Conservation (phyloP, 1,140 invertebrate genomes). For the Anthonomus grandis region DNA sequence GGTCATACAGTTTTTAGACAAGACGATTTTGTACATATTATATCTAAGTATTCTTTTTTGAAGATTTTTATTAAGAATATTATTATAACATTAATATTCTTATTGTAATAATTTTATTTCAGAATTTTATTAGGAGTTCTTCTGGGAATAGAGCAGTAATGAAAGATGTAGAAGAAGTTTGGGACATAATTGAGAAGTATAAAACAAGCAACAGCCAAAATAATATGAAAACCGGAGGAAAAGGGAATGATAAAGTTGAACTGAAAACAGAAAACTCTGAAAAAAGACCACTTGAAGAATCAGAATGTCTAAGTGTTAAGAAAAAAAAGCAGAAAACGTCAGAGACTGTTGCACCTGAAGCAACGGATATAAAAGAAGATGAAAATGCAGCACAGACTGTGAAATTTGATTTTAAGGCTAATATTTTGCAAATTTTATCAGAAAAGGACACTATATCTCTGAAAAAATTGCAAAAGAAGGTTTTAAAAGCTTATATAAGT, state of each 20-base stretch:
- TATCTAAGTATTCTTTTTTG: constrained; percentile 10
- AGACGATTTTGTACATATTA: not conserved
- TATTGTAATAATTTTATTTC: constrained; percentile 27
- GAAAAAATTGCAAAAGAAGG: constrained; percentile 50
- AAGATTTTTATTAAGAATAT: constrained; percentile 36
- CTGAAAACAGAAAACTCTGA: constrained; percentile 4
- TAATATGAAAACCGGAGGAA: constrained; percentile 4
- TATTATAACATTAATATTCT: constrained; percentile 1
- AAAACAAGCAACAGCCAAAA: constrained; percentile 29
- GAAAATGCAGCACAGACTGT: constrained; percentile 21
- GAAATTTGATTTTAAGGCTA: constrained; percentile 48
- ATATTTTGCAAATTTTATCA: constrained; percentile 46
- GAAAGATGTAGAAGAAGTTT: constrained; percentile 61
- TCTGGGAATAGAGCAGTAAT: constrained; percentile 54
- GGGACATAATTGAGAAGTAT: constrained; percentile 67
- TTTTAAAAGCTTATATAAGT: constrained; percentile 44
- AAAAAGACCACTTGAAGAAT: not conserved
- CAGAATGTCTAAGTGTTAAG: too few species aligned
- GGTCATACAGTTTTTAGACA: too few species aligned
- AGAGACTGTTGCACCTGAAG: constrained; percentile 8
- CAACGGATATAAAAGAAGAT: not conserved
- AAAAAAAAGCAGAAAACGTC: constrained; percentile 23
- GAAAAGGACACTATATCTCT: constrained; percentile 47
- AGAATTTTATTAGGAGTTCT: constrained; percentile 67
- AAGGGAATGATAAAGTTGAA: not conserved